A percentile compares a stretch with the other conserved stretches of the same genome.
Evolutionary conservation across 2,888 invertebrate species (phyloP).

Genomic region (Emesis furor): DNA sequence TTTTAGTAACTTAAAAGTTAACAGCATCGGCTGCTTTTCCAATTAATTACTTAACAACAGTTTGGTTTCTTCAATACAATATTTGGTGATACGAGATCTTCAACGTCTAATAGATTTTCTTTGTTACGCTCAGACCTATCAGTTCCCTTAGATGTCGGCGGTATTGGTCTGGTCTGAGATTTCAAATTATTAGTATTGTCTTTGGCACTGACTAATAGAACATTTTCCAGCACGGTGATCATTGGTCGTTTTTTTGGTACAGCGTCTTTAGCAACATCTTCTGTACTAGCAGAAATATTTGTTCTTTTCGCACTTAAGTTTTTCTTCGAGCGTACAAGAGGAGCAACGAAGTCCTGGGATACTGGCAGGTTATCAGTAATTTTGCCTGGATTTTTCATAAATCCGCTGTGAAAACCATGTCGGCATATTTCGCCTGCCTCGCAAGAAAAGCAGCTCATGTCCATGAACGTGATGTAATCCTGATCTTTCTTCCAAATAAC

Average conservation of each 20-base stretch:
- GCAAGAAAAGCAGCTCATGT: constrained; percentile 8
- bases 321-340: background rate
- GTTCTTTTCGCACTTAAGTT: constrained; percentile 9
- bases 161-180: constrained; percentile 10
- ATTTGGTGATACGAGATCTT: constrained; percentile 3
- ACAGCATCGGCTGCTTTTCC: no score
- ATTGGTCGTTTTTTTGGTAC: constrained; percentile 4
- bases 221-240: constrained; percentile 9
- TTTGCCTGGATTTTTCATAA: constrained; percentile 1
- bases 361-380: background rate
- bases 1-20: background rate
- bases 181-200: constrained; percentile 8
- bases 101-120: background rate
- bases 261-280: constrained; percentile 5
- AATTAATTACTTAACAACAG: no score
- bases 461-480: background rate
- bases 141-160: constrained; percentile 5
- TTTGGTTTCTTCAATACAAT: background rate
- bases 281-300: background rate
- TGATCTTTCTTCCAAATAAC: no score
- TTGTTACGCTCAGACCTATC: background rate
- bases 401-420: background rate
- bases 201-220: constrained; percentile 4
- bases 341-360: background rate
- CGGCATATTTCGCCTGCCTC: background rate